These are phyloP conservation scores for Apotomis capreana DNA, from an alignment of 2,888 invertebrate species.

Conservation along the genomic window DNA sequence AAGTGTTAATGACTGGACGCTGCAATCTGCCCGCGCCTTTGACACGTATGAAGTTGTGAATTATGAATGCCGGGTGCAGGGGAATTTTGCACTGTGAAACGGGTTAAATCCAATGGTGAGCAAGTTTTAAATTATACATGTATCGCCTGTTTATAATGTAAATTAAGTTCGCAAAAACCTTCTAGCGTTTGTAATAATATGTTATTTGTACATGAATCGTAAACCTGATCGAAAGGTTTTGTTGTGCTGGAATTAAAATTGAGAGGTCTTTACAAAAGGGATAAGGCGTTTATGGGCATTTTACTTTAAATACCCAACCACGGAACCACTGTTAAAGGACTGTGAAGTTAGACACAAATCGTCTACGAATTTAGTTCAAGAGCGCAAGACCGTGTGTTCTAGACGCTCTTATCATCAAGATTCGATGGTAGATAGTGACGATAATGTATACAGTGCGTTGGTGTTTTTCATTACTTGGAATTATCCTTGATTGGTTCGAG, in stretches of 20 bases:
- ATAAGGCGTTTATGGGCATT: too few species aligned
- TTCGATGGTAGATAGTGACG: conserved; percentile 22
- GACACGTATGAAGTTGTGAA: conserved; percentile 35
- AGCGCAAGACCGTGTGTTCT: conserved; percentile 9
- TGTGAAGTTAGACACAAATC: conserved; percentile 15
- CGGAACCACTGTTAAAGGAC: too few species aligned
- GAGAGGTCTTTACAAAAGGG: too few species aligned
- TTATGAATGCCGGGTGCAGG: conserved; percentile 25
- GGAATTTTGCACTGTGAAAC: conserved; percentile 11
- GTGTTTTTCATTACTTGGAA: conserved; percentile 21
- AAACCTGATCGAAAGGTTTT: too few species aligned
- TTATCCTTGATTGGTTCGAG: conserved; percentile 20
- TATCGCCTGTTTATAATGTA: too few species aligned
- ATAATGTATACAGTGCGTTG: conserved; percentile 21
- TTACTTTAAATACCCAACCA: too few species aligned
- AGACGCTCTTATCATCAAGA: conserved; percentile 20
- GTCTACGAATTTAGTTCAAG: conserved; percentile 28
- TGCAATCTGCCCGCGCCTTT: conserved; percentile 39
- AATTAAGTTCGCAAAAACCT: too few species aligned
- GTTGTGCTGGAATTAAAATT: too few species aligned
- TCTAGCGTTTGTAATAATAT: too few species aligned
- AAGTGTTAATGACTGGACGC: conserved; percentile 48
- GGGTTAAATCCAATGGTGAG: neutral
- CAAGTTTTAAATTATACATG: neutral
- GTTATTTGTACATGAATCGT: too few species aligned